A percentile compares a stretch with the other conserved stretches of the same genome.
Conservation (phyloP, 2,113 vertebrate genomes). For the Ovis canadensis region DNA sequence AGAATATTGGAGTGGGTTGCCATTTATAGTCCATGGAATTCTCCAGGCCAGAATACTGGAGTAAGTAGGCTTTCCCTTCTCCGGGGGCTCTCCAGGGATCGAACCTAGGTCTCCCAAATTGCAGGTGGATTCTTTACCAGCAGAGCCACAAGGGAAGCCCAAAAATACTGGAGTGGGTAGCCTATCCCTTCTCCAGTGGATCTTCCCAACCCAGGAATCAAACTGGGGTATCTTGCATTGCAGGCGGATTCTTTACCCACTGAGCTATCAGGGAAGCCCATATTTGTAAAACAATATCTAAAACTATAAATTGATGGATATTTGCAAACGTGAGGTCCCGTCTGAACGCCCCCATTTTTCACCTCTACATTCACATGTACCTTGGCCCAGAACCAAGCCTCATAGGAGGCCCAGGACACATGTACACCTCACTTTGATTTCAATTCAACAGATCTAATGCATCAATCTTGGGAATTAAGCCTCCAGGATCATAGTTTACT, state of each 20-base stretch:
- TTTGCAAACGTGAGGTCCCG: not conserved
- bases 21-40: not conserved
- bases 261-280: not conserved
- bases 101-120: not conserved
- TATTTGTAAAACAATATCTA: not conserved
- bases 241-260: not conserved
- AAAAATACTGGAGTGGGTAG: not conserved
- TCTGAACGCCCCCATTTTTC: rapidly evolving
- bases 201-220: not conserved
- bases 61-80: not conserved
- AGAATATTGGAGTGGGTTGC: too few species aligned
- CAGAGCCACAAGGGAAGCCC: not conserved
- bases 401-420: not conserved
- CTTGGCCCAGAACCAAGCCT: not conserved
- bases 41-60: not conserved
- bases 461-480: not conserved
- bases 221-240: not conserved
- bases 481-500: not conserved
- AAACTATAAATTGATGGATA: not conserved
- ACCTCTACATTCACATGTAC: not conserved
- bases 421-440: not conserved
- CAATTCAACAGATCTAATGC: not conserved
- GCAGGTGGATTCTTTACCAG: not conserved
- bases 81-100: not conserved
- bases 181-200: not conserved